Base-by-base conservation (phyloP, 2,113 vertebrate genomes). In the Rallus limicola region DNA sequence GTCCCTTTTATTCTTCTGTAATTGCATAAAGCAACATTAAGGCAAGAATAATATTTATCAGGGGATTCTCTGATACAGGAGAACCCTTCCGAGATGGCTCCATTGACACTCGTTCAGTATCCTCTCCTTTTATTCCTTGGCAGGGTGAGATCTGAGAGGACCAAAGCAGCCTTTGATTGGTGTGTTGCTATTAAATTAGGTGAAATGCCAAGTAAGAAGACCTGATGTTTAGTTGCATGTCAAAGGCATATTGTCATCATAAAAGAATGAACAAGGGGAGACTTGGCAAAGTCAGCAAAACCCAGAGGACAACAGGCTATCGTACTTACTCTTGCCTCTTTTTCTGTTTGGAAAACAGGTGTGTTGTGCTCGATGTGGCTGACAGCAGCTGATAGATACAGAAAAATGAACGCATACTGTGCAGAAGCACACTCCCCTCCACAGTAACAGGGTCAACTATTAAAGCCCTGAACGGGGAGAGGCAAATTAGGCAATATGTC, bases 321-420 rank as follows among this genome's bases (percentile, higher is more conserved):
- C 3, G 1, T 42, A 28, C 5, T 0, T 0, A 70, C 58, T 88
- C 56, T 68, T 81, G 28, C 29, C 29, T 52, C 78, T 87, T 78
- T 67, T 36, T 63, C 75, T 50, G 8, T 60, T 78, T 83, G 46
- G 72, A 82, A 85, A 92, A 83, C 6, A 28, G 69, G 36, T 28
- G 16, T 34, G 4, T 42, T 74, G 20, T 13, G 21, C 50, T 77
- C 74, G 55, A n/a, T 53, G 50, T 59, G 24, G 56, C 36, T 62
- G 21, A 63, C 36, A 64, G 36, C 52, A 88, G 36, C 52, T 68
- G 40, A 68, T 14, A 76, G 15, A 44, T 44, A 20, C 3, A 70
- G 74, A 69, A 84, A 84, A 84, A 53, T 31, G 13, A 77, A 58
- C 0, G 0, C 17, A 55, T 20, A 40, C 5, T 0, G 0, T 20